Evolutionary conservation across 2,113 vertebrate species (phyloP).

Genomic region (Crypturellus undulatus): DNA sequence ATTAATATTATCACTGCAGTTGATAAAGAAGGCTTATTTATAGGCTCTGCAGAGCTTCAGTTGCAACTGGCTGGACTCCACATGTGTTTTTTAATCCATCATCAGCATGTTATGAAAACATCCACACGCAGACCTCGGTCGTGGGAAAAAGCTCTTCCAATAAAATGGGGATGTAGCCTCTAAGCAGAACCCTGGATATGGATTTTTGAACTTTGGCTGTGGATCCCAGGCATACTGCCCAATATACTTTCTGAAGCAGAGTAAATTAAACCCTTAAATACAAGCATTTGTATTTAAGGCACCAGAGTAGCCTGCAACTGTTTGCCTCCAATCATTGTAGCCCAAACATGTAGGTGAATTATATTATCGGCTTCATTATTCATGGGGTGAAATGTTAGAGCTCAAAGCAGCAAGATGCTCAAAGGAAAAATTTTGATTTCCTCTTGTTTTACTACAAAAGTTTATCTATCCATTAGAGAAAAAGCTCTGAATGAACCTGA

Average conservation of each 20-base stretch:
- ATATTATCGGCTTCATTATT: neutral
- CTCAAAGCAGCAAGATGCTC: neutral
- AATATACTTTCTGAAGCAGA: neutral
- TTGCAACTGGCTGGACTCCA: conserved; percentile 6
- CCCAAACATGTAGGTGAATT: neutral
- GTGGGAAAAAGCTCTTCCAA: neutral
- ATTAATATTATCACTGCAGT: neutral
- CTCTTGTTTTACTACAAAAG: neutral
- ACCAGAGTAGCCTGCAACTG: neutral
- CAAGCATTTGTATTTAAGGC: neutral
- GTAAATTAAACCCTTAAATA: neutral
- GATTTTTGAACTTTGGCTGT: conserved; percentile 5
- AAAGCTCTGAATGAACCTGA: neutral
- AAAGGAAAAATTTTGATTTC: neutral
- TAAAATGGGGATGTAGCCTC: neutral
- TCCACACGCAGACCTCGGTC: neutral
- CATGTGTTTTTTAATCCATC: neutral
- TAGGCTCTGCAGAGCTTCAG: neutral
- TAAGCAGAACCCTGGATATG: neutral
- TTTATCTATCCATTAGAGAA: neutral
- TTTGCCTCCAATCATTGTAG: neutral
- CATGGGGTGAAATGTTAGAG: neutral
- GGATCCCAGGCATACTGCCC: neutral
- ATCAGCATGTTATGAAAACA: conserved; percentile 2
- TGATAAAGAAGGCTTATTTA: conserved; percentile 25